Base-by-base conservation (phyloP, 92 coral and sea anemone species). In the Parazoanthus swiftii region DNA sequence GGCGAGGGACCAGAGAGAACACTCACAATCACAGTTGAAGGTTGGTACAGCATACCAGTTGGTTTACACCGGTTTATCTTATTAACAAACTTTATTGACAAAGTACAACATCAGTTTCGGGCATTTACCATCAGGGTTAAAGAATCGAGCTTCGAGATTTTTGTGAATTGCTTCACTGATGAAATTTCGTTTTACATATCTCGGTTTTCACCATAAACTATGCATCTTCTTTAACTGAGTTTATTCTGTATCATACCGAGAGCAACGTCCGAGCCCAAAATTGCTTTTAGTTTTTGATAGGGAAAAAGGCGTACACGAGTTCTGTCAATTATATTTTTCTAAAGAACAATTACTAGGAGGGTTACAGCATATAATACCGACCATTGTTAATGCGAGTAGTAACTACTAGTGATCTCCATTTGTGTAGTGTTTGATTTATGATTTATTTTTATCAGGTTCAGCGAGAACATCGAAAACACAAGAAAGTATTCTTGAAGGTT, bases 1-100 rank as follows among this genome's bases (percentile, higher is more conserved):
- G 94, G 94, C 0, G 86, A 86, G 2, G 94, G 94, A 44, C 88
- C 90, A 8, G 86, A 80, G 42, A 86, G 89, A 33, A 66, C 79
- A 18, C 14, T 91, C 23, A 68, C 86, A 18, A 81, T 91, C 29
- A 86, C 90, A 5, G 77, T 89, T 15, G 56, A 89, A 75, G 92
- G 94, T 91, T 80, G 0, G 89, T 88, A 46, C 44, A 13, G 54
- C 50, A 76, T 0, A 4, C 9, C 51, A 7, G 8, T 48, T 48
- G 51, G 51, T 48, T 48, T 48, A 48, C 51, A 6, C 51, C 51
- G 51, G 11, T 48, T 48, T 48, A 25, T 14, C 13, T 36, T 14
- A n/a, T 71, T 1, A 36, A 0, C 21, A 36, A 74, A 37, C 5
- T 73, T 39, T 39, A 11, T 11, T 73, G 2, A 0, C 37, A 36